A percentile compares a stretch with the other conserved stretches of the same genome.
Conservation (phyloP, 1,140 invertebrate genomes). For the Steinernema khuongi region DNA sequence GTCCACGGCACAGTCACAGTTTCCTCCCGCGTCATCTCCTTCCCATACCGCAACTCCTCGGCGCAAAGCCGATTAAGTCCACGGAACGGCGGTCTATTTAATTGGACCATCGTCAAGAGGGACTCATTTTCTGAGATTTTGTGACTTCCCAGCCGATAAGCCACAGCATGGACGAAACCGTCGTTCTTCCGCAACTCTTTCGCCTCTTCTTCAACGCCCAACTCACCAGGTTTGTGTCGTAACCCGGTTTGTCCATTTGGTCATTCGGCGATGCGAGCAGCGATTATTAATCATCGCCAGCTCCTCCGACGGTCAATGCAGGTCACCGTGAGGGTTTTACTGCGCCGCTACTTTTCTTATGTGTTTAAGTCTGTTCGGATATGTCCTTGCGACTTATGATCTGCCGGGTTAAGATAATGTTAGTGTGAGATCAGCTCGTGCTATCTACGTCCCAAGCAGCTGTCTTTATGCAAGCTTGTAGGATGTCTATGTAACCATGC, state of each 20-base stretch:
- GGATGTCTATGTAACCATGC: no score
- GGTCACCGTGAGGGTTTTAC: background rate
- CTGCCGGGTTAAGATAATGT: no score
- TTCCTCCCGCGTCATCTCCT: background rate
- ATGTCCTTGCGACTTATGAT: no score
- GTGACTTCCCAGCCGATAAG: background rate
- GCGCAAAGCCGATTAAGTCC: background rate
- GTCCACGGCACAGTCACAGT: slow-evolving; percentile 5
- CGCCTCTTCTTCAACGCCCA: slow-evolving; percentile 73
- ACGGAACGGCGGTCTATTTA: background rate
- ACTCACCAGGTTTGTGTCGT: background rate
- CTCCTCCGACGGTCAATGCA: background rate
- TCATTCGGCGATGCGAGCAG: background rate
- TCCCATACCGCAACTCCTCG: background rate
- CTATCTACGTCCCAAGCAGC: no score
- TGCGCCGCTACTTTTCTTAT: background rate
- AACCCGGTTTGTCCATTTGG: background rate
- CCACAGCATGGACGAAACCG: background rate
- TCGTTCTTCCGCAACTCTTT: slow-evolving; percentile 75
- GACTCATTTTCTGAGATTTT: background rate
- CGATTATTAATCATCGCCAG: background rate
- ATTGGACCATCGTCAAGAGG: background rate
- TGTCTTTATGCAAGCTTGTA: no score
- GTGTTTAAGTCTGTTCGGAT: background rate
- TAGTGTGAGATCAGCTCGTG: no score